Percentiles rank a stretch among this genome's conserved stretches.
phyloP scores from a whole-genome alignment of 2,113 vertebrate genomes.

The Erythrolamprus reginae region DNA sequence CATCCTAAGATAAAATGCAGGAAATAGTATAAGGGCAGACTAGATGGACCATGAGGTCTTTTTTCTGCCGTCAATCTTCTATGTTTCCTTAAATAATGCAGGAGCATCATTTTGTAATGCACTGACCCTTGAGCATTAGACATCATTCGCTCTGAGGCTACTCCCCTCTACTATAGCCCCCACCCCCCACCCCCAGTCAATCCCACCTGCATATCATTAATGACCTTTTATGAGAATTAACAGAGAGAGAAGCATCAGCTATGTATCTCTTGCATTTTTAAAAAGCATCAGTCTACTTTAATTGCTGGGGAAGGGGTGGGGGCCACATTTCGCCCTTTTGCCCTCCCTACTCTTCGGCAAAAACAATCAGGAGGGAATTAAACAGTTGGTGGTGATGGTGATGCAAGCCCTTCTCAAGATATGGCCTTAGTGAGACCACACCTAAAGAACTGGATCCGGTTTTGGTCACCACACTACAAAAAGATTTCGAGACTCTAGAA shows the following conservation, averaged over 20 bases:
- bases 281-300: not conserved
- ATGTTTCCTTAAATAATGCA: conserved; percentile 75
- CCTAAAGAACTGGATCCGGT: not conserved
- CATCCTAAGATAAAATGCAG: too few relatives aligned
- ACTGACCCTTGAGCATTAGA: conserved; percentile 52
- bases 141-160: conserved; percentile 55
- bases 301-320: not conserved
- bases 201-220: conserved; percentile 6
- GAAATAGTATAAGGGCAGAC: too few relatives aligned
- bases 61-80: too few relatives aligned
- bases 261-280: conserved; percentile 28
- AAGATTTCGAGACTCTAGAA: not conserved
- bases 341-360: conserved; percentile 17
- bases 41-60: too few relatives aligned
- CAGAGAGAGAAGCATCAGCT: not conserved
- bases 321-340: conserved; percentile 2
- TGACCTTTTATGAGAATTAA: conserved; percentile 63
- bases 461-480: not conserved
- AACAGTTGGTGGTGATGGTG: not conserved
- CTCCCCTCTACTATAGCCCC: conserved; percentile 11
- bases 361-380: conserved; percentile 17
- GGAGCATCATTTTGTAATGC: conserved; percentile 66
- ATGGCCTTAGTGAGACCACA: not conserved
- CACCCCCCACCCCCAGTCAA: conserved; percentile 3
- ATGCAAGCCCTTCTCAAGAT: not conserved